Conservation (phyloP, 2,113 vertebrate species). For the Chionomys nivalis region DNA sequence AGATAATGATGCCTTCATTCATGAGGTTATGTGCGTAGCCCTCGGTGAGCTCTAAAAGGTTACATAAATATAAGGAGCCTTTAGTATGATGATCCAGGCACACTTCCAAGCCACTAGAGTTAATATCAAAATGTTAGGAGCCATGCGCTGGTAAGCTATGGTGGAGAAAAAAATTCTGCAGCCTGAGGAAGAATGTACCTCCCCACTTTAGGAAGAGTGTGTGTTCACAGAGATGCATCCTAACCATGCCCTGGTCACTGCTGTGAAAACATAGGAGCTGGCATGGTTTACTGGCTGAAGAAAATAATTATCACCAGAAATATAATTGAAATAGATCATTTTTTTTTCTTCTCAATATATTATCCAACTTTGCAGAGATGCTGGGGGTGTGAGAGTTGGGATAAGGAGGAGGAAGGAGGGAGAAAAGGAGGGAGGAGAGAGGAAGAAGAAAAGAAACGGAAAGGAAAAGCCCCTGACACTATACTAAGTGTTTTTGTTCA, state of each 20-base stretch:
- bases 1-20: neutral
- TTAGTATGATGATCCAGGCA: neutral
- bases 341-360: neutral
- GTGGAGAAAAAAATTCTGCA: neutral
- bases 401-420: neutral
- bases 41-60: conserved; percentile 37
- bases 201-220: neutral
- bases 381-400: too few relatives aligned
- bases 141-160: neutral
- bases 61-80: conserved; percentile 19
- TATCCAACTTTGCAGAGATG: conserved; percentile 32
- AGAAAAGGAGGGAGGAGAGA: too few relatives aligned
- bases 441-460: neutral
- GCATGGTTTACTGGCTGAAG: neutral
- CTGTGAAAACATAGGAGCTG: neutral
- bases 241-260: neutral
- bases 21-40: neutral
- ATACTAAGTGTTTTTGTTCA: neutral
- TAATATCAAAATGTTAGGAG: neutral
- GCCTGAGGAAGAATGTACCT: neutral
- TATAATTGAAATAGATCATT: neutral
- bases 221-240: neutral
- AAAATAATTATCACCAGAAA: conserved; percentile 37
- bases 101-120: neutral
- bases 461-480: neutral